A percentile compares a stretch with the other conserved stretches of the same genome.
These are phyloP conservation scores for Eospalax fontanierii DNA, from an alignment of 2,797 vertebrate species.

Conservation along the genomic window DNA sequence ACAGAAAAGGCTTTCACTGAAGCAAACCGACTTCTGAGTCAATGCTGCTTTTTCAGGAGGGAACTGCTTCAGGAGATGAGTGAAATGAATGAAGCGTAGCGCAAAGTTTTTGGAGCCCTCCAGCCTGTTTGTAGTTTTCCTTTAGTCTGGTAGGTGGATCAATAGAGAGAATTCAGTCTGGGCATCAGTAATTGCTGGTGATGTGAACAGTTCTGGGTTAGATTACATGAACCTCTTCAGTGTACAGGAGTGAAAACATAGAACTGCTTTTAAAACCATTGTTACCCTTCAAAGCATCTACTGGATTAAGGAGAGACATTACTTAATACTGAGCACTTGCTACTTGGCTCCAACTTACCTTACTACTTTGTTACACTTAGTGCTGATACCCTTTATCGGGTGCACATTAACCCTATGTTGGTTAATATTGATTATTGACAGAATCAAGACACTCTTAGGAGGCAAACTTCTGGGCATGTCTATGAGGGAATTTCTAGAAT, in stretches of 20 bases:
- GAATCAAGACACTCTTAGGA: not conserved
- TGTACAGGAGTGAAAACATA: not conserved
- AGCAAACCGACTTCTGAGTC: constrained; percentile 51
- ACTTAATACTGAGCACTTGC: not conserved
- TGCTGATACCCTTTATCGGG: not conserved
- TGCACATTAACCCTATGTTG: not conserved
- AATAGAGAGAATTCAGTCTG: not conserved
- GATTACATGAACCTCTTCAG: not conserved
- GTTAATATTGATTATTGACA: not conserved
- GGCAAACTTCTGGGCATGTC: not conserved
- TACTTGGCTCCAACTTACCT: not conserved
- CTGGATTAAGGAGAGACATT: not conserved
- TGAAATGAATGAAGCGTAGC: constrained; percentile 2
- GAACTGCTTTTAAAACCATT: not conserved
- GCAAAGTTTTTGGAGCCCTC: not conserved
- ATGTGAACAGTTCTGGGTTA: not conserved
- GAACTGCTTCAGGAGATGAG: not conserved
- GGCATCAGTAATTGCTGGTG: not conserved
- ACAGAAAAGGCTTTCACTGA: constrained; percentile 37
- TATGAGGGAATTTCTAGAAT: not conserved
- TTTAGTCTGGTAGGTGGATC: not conserved
- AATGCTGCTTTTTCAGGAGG: constrained; percentile 37
- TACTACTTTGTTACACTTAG: not conserved
- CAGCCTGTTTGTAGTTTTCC: not conserved
- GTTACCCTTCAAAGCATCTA: not conserved